Evolutionary conservation across 2,797 vertebrate genomes (phyloP).

Genomic region (Clangula hyemalis): DNA sequence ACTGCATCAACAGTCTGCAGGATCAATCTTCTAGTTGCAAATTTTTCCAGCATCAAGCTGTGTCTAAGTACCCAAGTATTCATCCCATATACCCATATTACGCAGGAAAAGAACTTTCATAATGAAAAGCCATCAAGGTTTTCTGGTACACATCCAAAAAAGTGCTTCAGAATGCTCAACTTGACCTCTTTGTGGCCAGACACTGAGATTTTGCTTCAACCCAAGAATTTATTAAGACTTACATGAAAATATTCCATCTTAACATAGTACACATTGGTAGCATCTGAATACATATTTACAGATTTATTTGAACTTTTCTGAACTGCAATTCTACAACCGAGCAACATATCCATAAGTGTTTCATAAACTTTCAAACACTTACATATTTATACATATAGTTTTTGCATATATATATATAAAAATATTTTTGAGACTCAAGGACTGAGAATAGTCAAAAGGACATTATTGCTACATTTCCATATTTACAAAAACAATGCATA

Average conservation of each 20-base stretch:
- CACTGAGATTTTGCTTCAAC: conserved; percentile 5
- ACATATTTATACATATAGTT: conserved; percentile 82
- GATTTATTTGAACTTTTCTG: conserved; percentile 82
- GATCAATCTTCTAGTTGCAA: not conserved
- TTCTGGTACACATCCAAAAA: not conserved
- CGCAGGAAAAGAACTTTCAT: not conserved
- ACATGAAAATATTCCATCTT: conserved; percentile 44
- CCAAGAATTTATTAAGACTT: conserved; percentile 36
- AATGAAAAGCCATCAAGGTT: not conserved
- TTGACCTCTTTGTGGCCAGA: not conserved
- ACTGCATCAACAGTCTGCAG: not conserved
- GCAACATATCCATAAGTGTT: conserved; percentile 74
- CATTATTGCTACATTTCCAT: conserved; percentile 85
- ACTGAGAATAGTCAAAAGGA: conserved; percentile 80
- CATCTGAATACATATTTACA: conserved; percentile 76
- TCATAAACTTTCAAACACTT: conserved; percentile 73
- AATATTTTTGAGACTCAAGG: conserved; percentile 82
- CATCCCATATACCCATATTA: not conserved
- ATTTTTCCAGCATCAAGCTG: not conserved
- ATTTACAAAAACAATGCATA: conserved; percentile 81
- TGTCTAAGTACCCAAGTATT: not conserved
- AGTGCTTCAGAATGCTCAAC: not conserved
- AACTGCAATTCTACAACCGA: conserved; percentile 75
- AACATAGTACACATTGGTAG: not conserved
- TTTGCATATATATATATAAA: conserved; percentile 79